phyloP scores from a whole-genome alignment of 1,140 invertebrate genomes.

The Pseudomyrmex flavicornis region DNA sequence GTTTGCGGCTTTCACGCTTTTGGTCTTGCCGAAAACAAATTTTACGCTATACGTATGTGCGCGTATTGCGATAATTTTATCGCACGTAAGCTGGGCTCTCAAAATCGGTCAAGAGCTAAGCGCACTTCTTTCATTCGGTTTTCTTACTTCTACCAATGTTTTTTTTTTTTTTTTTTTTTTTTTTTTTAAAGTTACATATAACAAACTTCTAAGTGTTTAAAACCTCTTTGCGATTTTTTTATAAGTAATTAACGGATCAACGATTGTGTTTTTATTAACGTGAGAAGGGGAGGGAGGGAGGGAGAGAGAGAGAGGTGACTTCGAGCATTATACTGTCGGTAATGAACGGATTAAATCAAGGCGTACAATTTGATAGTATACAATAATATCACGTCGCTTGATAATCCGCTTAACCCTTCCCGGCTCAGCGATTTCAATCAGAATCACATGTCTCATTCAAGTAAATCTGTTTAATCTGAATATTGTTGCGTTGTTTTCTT shows the following conservation, averaged over 20 bases:
- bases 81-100: constrained; percentile 1
- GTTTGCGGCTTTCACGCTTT: constrained; percentile 59
- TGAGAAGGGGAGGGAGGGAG: no score
- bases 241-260: not conserved
- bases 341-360: constrained; percentile 59
- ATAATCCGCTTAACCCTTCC: constrained; percentile 59
- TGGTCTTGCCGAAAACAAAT: constrained; percentile 36
- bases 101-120: constrained; percentile 8
- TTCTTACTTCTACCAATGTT: no score
- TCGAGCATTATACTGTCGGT: constrained; percentile 19
- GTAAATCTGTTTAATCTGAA: constrained; percentile 50
- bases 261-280: constrained; percentile 10
- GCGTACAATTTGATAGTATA: constrained; percentile 58
- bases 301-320: not conserved
- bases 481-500: not conserved
- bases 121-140: no score
- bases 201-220: not conserved
- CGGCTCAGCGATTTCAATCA: constrained; percentile 49
- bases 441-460: constrained; percentile 49
- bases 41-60: constrained; percentile 13
- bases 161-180: no score
- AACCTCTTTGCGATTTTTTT: not conserved
- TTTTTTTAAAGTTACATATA: not conserved
- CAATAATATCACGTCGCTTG: constrained; percentile 59
- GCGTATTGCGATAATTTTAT: constrained; percentile 33